Base-by-base conservation (phyloP, 2,888 invertebrate genomes). In the Cephus pygmeus region DNA sequence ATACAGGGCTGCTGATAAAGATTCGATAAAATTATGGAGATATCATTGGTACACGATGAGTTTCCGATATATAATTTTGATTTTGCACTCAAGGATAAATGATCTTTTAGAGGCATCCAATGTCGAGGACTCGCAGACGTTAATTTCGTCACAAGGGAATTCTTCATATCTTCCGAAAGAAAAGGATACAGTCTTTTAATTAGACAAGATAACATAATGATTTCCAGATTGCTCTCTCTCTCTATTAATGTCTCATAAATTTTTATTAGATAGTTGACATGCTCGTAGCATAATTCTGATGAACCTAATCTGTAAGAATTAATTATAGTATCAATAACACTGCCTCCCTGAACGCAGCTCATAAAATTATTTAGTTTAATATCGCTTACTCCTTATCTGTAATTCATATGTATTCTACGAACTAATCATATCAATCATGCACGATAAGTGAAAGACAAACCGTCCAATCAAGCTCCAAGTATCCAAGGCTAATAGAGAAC, bases 381-480 rank as follows among this genome's bases (percentile, higher is more conserved):
- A 40, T 56, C 40, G 23, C 23, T 56, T 56, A 9, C 40, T 23
- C 23, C 23, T 56, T 56, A 56, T 56, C 40, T 23, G 9, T 56
- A 56, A 23, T 9, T 23, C 6, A 23, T 23, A 56, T 56, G 6
- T 23, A 23, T 23, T 56, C 40, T 56, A 56, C 23, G 2, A 56
- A 56, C 23, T 2, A 4, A 56, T 23, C 6, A 23, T 23, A 56
- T 56, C 1, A 6, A 74, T 74, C 74, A 11, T 73, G 30, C 23
- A 23, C 34, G 74, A 35, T 74, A 74, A 71, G 71, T 33, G 11
- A 15, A 71, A 71, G 23, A 71, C 74, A 34, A 34, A 91, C 89
- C 88, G 88, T 80, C 84, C 85, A 69, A 91, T 73, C 69, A 88
- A 87, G 34, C 88, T 88, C 88, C 91, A 89, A 75, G 88, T 75